phyloP scores from a whole-genome alignment of 2,888 invertebrate species.

The Oscheius myriophilus region DNA sequence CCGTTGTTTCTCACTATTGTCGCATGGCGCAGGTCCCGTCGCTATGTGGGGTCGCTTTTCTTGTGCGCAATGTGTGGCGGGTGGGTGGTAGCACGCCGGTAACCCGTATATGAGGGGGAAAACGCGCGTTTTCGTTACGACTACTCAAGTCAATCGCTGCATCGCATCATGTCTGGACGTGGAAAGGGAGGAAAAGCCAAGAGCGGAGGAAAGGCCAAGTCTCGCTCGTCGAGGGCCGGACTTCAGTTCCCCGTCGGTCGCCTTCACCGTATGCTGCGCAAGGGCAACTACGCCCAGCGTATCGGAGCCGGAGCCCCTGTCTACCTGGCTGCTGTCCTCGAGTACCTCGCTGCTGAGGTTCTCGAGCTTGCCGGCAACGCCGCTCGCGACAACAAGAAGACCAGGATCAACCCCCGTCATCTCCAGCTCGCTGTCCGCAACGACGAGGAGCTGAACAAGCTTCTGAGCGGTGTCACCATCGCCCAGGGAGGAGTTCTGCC shows the following conservation, averaged over 20 bases:
- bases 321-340: conserved; percentile 66
- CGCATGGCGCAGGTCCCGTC: too few species aligned
- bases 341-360: conserved; percentile 67
- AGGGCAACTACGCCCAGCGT: conserved; percentile 66
- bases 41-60: too few species aligned
- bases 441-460: conserved; percentile 69
- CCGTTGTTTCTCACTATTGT: too few species aligned
- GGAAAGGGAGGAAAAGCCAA: conserved; percentile 72
- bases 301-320: conserved; percentile 55
- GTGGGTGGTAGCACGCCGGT: too few species aligned
- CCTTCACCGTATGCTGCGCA: conserved; percentile 67
- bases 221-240: conserved; percentile 66
- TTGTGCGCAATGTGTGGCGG: too few species aligned
- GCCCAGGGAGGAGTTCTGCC: conserved; percentile 84
- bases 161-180: conserved; percentile 27
- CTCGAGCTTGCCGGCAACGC: conserved; percentile 70
- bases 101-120: too few species aligned
- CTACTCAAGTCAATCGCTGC: conserved; percentile 17
- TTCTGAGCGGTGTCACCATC: conserved; percentile 79
- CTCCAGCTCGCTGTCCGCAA: conserved; percentile 67
- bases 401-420: conserved; percentile 73
- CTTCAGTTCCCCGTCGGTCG: conserved; percentile 70
- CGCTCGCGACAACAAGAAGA: conserved; percentile 74
- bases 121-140: too few species aligned
- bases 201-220: conserved; percentile 59